phyloP scores from a whole-genome alignment of 2,797 vertebrate species.

The Cuniculus paca region DNA sequence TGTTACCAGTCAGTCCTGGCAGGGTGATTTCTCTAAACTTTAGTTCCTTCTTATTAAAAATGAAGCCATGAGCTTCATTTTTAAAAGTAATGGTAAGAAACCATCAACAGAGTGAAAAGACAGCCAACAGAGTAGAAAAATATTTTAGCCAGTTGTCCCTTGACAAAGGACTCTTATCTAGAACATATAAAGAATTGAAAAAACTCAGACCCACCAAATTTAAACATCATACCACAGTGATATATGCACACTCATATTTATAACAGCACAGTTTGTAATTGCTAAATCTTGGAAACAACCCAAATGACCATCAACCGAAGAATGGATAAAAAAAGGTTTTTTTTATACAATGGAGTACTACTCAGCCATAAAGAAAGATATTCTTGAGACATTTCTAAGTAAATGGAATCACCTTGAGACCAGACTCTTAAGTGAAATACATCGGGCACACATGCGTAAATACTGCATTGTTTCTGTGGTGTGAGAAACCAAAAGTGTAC shows the following conservation, averaged over 20 bases:
- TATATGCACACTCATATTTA: no score
- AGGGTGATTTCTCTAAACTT: constrained; percentile 13
- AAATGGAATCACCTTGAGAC: neutral
- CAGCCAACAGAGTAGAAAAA: neutral
- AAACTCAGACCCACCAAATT: neutral
- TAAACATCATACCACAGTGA: neutral
- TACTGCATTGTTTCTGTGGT: neutral
- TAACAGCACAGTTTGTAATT: neutral
- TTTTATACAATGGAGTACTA: neutral
- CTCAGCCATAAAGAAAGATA: neutral
- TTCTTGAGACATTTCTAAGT: neutral
- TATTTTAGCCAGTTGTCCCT: neutral
- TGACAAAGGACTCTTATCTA: neutral
- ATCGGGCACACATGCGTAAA: neutral
- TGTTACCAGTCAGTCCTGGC: neutral
- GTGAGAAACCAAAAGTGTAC: neutral
- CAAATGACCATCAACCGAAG: neutral
- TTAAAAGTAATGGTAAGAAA: neutral
- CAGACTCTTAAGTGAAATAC: neutral
- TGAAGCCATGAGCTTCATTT: neutral
- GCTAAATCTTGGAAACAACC: neutral
- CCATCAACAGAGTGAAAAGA: neutral
- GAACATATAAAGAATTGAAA: neutral
- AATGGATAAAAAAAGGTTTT: neutral
- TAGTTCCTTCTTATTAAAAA: constrained; percentile 34